Conservation (phyloP, 2,797 vertebrate genomes). For the Astyanax mexicanus region DNA sequence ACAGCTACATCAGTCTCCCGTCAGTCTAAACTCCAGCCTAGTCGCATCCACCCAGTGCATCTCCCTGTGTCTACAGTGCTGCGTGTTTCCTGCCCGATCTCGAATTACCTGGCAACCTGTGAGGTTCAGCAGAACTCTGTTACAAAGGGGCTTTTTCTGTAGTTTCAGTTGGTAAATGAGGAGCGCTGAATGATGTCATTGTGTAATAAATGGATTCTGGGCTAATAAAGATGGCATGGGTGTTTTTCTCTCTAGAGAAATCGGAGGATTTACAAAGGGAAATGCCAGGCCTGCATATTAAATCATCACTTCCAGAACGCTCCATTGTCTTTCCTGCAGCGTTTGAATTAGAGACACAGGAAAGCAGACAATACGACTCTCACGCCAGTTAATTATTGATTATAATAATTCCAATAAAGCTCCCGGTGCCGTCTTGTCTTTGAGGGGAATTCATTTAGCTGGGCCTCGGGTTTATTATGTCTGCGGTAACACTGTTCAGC, state of each 20-base stretch:
- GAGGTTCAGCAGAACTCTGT: not conserved
- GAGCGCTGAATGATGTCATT: not conserved
- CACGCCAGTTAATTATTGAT: constrained; percentile 6
- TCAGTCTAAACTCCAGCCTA: constrained; percentile 7
- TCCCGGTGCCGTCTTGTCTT: not conserved
- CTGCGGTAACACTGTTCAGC: not conserved
- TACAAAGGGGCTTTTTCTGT: constrained; percentile 23
- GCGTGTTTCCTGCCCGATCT: not conserved
- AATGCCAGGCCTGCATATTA: not conserved
- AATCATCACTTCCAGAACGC: not conserved
- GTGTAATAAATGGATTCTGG: constrained; percentile 37
- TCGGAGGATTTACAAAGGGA: constrained; percentile 1
- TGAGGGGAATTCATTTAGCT: not conserved
- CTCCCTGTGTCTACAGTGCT: not conserved
- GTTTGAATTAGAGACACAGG: not conserved
- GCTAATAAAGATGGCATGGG: constrained; percentile 13
- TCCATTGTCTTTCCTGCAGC: not conserved
- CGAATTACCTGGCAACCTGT: not conserved
- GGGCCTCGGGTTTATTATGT: not conserved
- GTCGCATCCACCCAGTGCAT: not conserved
- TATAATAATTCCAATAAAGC: not conserved
- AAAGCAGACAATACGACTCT: not conserved
- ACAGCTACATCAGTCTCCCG: constrained; percentile 32
- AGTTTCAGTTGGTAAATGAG: not conserved
- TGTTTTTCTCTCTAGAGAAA: constrained; percentile 9